Evolutionary conservation across 2,888 invertebrate genomes (phyloP).

Genomic region (Sarcophaga rosellei): DNA sequence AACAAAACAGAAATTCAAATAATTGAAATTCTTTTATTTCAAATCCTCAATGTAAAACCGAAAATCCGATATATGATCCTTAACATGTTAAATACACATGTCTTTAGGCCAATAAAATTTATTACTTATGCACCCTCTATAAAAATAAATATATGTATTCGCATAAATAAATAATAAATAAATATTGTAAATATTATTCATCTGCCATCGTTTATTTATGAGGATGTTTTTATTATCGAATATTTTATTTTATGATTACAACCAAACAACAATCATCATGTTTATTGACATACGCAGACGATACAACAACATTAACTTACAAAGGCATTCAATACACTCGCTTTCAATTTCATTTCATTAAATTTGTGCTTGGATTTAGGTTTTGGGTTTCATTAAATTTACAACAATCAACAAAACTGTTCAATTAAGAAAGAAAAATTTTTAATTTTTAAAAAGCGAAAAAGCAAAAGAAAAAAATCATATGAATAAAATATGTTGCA

Average conservation of each 20-base stretch:
- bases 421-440: too few species aligned
- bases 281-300: conserved; percentile 32
- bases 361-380: too few species aligned
- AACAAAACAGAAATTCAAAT: neutral
- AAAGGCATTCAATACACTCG: neutral
- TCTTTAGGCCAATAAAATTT: conserved; percentile 44
- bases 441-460: too few species aligned
- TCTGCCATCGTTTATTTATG: conserved; percentile 45
- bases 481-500: too few species aligned
- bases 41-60: neutral
- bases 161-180: conserved; percentile 20
- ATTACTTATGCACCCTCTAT: conserved; percentile 56
- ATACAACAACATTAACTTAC: neutral
- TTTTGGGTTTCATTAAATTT: conserved; percentile 27
- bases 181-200: conserved; percentile 46
- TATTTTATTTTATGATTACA: neutral
- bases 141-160: neutral
- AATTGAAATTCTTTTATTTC: neutral
- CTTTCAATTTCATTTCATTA: neutral
- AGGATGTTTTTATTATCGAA: neutral
- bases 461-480: too few species aligned
- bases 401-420: conserved; percentile 21
- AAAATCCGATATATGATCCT: neutral
- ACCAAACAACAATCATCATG: conserved; percentile 5
- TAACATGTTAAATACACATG: conserved; percentile 22